phyloP scores from a whole-genome alignment of 2,113 vertebrate species.

The Paratilapia polleni region DNA sequence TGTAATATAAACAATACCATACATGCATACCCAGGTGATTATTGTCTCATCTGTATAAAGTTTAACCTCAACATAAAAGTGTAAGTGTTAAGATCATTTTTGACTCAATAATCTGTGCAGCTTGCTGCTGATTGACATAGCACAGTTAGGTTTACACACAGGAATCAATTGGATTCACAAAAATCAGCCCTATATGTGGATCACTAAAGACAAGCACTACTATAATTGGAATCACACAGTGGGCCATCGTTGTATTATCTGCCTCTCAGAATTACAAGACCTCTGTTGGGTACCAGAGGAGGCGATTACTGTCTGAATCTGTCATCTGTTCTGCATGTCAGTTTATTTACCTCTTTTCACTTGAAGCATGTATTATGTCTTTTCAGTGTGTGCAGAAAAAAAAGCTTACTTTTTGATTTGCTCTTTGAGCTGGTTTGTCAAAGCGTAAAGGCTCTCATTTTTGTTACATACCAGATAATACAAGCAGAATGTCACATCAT shows the following conservation, averaged over 20 bases:
- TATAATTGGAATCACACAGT: conserved; percentile 40
- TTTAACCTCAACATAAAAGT: not conserved
- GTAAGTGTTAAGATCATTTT: not conserved
- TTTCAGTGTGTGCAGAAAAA: not conserved
- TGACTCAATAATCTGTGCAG: conserved; percentile 28
- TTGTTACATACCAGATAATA: not conserved
- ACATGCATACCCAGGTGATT: not conserved
- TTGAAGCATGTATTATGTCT: conserved; percentile 6
- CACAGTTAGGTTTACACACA: conserved; percentile 15
- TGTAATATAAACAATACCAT: not conserved
- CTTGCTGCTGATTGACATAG: conserved; percentile 14
- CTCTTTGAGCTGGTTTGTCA: not conserved
- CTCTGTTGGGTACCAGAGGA: conserved; percentile 38
- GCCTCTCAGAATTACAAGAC: conserved; percentile 43
- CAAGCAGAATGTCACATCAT: not conserved
- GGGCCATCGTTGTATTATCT: conserved; percentile 38
- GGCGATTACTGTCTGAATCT: conserved; percentile 37
- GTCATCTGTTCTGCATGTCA: conserved; percentile 37
- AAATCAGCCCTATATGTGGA: conserved; percentile 25
- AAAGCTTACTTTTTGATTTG: not conserved
- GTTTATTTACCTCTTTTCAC: conserved; percentile 25
- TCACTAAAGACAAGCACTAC: conserved; percentile 5
- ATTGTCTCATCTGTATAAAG: not conserved
- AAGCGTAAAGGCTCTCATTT: not conserved
- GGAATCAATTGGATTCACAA: conserved; percentile 22